A percentile compares a stretch with the other conserved stretches of the same genome.
Evolutionary conservation across 2,797 vertebrate species (phyloP).

Genomic region (Neosilurus mollespiculum): DNA sequence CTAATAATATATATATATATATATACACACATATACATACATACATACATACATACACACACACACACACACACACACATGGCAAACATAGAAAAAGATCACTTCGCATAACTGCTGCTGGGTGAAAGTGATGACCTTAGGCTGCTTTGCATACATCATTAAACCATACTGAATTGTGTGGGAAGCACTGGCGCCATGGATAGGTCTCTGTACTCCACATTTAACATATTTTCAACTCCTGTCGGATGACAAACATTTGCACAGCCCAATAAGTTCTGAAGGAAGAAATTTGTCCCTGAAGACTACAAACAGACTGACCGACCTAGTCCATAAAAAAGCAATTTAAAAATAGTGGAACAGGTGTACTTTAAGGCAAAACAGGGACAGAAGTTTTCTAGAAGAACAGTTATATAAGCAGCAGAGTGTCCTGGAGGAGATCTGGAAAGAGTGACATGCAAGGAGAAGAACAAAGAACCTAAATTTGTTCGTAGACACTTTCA

Average conservation of each 20-base stretch:
- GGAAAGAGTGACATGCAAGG: background rate
- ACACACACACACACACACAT: no score
- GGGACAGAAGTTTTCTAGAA: constrained; percentile 14
- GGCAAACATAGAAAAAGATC: no score
- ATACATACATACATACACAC: no score
- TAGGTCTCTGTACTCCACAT: background rate
- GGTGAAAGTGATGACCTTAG: background rate
- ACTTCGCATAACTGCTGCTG: no score
- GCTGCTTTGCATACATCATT: background rate
- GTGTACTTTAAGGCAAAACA: constrained; percentile 9
- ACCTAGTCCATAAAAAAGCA: constrained; percentile 10
- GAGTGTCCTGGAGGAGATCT: constrained; percentile 1
- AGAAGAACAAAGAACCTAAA: constrained; percentile 8
- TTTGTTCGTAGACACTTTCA: background rate
- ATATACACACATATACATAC: no score
- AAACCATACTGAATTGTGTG: background rate
- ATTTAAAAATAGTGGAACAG: constrained; percentile 34
- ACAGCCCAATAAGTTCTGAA: background rate
- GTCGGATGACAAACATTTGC: background rate
- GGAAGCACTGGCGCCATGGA: no score
- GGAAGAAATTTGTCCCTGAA: constrained; percentile 1
- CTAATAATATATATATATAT: no score
- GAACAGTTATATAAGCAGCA: constrained; percentile 20
- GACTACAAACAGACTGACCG: constrained; percentile 23
- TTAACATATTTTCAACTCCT: background rate